These are phyloP conservation scores for human DNA, from an alignment of 2,113 vertebrate genomes.

Conservation along the genomic window DNA sequence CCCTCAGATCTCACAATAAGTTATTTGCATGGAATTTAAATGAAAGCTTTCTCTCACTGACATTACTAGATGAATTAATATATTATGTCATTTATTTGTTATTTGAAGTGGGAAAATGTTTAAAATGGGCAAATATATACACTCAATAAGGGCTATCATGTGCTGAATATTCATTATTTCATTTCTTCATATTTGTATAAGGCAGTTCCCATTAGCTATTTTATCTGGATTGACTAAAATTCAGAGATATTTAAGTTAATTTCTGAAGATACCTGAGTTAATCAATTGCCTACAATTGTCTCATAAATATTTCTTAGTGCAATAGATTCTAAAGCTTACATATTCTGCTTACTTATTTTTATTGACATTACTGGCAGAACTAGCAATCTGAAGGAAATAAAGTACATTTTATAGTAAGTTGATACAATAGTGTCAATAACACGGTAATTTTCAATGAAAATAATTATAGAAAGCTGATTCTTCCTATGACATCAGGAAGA, in stretches of 20 bases:
- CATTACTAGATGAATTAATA: background rate
- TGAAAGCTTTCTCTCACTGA: background rate
- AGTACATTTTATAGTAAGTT: background rate
- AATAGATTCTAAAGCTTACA: background rate
- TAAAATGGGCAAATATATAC: background rate
- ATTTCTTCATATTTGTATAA: background rate
- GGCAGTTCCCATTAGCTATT: background rate
- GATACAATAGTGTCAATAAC: background rate
- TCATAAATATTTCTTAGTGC: background rate
- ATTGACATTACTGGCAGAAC: background rate
- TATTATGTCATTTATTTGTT: background rate
- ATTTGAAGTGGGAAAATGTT: background rate
- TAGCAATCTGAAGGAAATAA: slow-evolving; percentile 3
- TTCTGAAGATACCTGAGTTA: background rate
- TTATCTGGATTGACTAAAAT: background rate
- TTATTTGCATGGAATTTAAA: background rate
- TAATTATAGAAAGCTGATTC: background rate
- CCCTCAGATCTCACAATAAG: background rate
- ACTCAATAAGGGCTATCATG: background rate
- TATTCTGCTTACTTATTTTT: background rate
- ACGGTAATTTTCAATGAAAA: background rate
- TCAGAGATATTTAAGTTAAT: background rate
- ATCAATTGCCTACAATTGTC: background rate
- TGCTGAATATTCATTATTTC: background rate
- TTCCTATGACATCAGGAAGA: background rate